Evolutionary conservation across 2,888 invertebrate genomes (phyloP).

Genomic region (Chymomyza amoena): DNA sequence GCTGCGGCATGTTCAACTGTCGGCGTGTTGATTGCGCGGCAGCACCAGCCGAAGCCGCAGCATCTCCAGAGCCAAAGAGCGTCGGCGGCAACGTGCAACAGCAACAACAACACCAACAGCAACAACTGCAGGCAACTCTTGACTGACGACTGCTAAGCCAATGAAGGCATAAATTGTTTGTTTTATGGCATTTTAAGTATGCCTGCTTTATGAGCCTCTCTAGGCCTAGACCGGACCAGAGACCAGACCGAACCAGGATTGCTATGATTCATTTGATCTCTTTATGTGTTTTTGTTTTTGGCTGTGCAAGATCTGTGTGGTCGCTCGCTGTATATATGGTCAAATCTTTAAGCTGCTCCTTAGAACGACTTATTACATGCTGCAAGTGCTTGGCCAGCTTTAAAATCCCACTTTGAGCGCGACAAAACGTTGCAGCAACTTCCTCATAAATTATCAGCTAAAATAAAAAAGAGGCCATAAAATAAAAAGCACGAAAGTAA

Average conservation of each 20-base stretch:
- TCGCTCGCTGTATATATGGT: not conserved
- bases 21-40: slow-evolving; percentile 35
- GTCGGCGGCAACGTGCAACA: slow-evolving; percentile 18
- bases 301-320: not conserved
- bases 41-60: slow-evolving; percentile 5
- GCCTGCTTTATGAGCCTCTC: slow-evolving; percentile 60
- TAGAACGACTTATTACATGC: not conserved
- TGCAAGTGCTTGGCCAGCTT: not conserved
- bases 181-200: slow-evolving; percentile 75
- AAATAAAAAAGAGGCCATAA: slow-evolving; percentile 13
- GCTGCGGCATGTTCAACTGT: slow-evolving; percentile 62
- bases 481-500: not conserved
- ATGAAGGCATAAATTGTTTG: slow-evolving; percentile 72
- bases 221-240: not conserved
- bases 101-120: slow-evolving; percentile 2
- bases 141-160: slow-evolving; percentile 34
- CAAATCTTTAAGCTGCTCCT: not conserved
- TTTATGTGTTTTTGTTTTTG: slow-evolving; percentile 45
- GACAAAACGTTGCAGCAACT: slow-evolving; percentile 67
- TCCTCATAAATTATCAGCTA: slow-evolving; percentile 37
- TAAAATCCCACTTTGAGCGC: slow-evolving; percentile 53
- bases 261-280: slow-evolving; percentile 55
- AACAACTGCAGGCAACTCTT: not conserved
- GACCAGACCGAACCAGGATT: not conserved
- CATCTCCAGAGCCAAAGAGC: slow-evolving; percentile 4